Percentiles rank a stretch among this genome's conserved stretches.
These are phyloP conservation scores for Drosophila mauritiana DNA, from an alignment of 1,140 invertebrate species.

Conservation along the genomic window DNA sequence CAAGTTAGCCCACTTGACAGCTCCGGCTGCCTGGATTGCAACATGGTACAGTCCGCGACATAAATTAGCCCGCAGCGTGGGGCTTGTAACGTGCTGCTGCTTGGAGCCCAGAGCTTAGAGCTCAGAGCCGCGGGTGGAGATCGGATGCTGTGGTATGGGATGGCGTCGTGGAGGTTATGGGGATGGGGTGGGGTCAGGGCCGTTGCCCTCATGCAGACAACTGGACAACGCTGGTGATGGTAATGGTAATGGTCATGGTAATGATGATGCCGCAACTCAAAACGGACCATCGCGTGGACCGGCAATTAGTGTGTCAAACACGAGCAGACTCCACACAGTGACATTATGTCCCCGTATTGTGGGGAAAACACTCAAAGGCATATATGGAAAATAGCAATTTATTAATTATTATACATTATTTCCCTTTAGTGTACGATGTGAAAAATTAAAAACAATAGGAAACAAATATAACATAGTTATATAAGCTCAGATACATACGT, in stretches of 20 bases:
- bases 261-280: conserved; percentile 62
- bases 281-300: conserved; percentile 62
- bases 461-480: too few species aligned
- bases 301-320: conserved; percentile 70
- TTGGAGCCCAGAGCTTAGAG: not conserved
- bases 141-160: not conserved
- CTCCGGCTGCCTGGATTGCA: conserved; percentile 19
- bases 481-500: too few species aligned
- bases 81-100: too few species aligned
- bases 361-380: not conserved
- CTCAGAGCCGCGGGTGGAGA: not conserved
- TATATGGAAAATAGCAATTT: not conserved
- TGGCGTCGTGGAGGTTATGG: not conserved
- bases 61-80: conserved; percentile 11
- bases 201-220: conserved; percentile 20
- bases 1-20: conserved; percentile 12
- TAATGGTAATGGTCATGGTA: conserved; percentile 10
- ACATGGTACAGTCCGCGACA: conserved; percentile 10
- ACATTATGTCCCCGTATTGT: not conserved
- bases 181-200: conserved; percentile 33
- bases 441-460: too few species aligned
- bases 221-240: not conserved
- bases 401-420: not conserved
- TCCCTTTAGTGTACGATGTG: too few species aligned
- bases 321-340: conserved; percentile 32